phyloP scores from a whole-genome alignment of 1,140 invertebrate genomes.

The Alviniconcha marisindica region DNA sequence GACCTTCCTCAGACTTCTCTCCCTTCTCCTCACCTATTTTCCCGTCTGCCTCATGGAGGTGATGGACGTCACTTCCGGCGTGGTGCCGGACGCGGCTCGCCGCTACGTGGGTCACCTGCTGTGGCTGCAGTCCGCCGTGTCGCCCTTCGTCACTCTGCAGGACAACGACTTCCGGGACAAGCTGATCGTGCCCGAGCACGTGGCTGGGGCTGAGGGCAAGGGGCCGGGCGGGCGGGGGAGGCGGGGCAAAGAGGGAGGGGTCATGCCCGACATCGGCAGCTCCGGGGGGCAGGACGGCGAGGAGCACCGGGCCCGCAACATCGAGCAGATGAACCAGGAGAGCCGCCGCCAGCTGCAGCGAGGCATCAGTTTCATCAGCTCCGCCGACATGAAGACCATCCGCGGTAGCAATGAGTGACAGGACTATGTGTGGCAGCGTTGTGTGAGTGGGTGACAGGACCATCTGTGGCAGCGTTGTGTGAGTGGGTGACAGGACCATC shows the following conservation, averaged over 20 bases:
- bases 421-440: too few species aligned
- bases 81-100: conserved; percentile 7
- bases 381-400: conserved; percentile 20
- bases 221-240: neutral
- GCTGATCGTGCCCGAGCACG: neutral
- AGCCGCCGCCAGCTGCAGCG: neutral
- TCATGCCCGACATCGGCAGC: conserved; percentile 12
- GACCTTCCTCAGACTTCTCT: neutral
- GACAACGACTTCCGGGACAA: conserved; percentile 27
- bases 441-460: too few species aligned
- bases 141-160: conserved; percentile 33
- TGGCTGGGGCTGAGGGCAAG: neutral
- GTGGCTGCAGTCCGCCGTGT: conserved; percentile 27
- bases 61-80: neutral
- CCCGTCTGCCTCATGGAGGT: neutral
- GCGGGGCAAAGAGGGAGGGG: neutral
- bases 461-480: too few species aligned
- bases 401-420: conserved; percentile 14
- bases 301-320: neutral
- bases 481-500: too few species aligned
- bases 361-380: conserved; percentile 14
- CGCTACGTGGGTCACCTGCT: conserved; percentile 14
- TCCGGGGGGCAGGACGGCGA: conserved; percentile 1
- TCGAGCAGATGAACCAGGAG: conserved; percentile 1
- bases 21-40: conserved; percentile 20